Percentiles rank a stretch among this genome's conserved stretches.
Evolutionary conservation across 2,888 invertebrate genomes (phyloP).

Genomic region (Cyclophora albipunctata): DNA sequence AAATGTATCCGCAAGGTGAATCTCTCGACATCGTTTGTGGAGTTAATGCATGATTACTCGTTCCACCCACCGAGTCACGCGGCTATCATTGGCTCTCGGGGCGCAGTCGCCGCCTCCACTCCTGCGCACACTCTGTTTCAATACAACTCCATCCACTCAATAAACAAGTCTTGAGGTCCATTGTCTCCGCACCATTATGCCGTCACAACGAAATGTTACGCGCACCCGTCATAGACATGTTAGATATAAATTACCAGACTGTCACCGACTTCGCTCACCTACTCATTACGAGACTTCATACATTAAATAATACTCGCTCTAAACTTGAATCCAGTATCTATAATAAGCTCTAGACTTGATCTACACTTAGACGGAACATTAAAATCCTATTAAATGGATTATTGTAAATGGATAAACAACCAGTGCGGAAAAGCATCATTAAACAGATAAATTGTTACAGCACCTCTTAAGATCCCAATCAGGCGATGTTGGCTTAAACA

Average conservation of each 20-base stretch:
- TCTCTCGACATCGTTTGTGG: conserved; percentile 40
- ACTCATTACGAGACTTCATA: conserved; percentile 34
- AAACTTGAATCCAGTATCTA: conserved; percentile 7
- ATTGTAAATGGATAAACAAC: not conserved
- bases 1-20: conserved; percentile 45
- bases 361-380: conserved; percentile 1
- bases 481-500: conserved; percentile 17
- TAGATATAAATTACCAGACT: conserved; percentile 49
- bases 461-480: conserved; percentile 20
- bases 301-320: conserved; percentile 21
- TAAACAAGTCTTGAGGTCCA: conserved; percentile 71
- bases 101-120: conserved; percentile 64
- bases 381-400: conserved; percentile 7
- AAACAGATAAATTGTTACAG: conserved; percentile 20
- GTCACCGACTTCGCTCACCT: conserved; percentile 21
- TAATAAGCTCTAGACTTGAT: conserved; percentile 1
- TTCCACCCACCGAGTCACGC: conserved; percentile 59
- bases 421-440: conserved; percentile 13
- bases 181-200: conserved; percentile 64
- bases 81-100: conserved; percentile 60
- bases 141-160: conserved; percentile 70
- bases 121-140: conserved; percentile 63
- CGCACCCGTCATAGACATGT: conserved; percentile 55
- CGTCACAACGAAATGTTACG: conserved; percentile 53
- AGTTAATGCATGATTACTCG: conserved; percentile 63